A percentile compares a stretch with the other conserved stretches of the same genome.
phyloP scores from a whole-genome alignment of 2,888 invertebrate genomes.

The Diabrotica balteata region DNA sequence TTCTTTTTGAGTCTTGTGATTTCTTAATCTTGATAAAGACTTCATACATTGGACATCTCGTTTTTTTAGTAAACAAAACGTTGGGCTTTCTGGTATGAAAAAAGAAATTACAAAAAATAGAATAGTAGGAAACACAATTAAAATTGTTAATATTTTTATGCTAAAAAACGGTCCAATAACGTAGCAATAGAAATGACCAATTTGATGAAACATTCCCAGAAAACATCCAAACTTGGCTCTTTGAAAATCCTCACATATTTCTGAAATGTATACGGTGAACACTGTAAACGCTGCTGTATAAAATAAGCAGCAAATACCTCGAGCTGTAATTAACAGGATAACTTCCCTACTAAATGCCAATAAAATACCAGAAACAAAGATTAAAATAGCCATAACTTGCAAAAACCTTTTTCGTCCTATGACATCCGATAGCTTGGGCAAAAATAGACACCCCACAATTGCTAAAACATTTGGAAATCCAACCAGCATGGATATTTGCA shows the following conservation, averaged over 20 bases:
- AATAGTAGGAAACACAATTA: conserved; percentile 11
- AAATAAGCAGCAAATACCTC: neutral
- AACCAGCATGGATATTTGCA: conserved; percentile 12
- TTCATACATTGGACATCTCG: conserved; percentile 6
- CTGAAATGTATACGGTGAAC: conserved; percentile 13
- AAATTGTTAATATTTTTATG: conserved; percentile 18
- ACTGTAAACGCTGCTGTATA: neutral
- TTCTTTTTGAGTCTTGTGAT: conserved; percentile 13
- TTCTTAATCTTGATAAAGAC: conserved; percentile 6
- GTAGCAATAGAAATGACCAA: conserved; percentile 20
- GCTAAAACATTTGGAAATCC: conserved; percentile 10
- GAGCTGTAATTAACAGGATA: neutral
- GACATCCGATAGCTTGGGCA: conserved; percentile 9
- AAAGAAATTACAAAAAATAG: neutral
- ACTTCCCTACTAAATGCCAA: conserved; percentile 18
- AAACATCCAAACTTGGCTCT: conserved; percentile 21
- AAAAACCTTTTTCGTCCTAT: conserved; percentile 16
- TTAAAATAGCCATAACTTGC: neutral
- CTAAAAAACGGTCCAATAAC: conserved; percentile 13
- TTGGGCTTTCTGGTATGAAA: conserved; percentile 19
- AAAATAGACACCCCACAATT: neutral
- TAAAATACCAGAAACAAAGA: neutral
- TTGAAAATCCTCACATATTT: conserved; percentile 25
- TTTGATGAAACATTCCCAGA: neutral
- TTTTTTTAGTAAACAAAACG: conserved; percentile 8